A percentile compares a stretch with the other conserved stretches of the same genome.
Evolutionary conservation across 1,140 invertebrate genomes (phyloP).

Genomic region (Phenacoccus solenopsis): DNA sequence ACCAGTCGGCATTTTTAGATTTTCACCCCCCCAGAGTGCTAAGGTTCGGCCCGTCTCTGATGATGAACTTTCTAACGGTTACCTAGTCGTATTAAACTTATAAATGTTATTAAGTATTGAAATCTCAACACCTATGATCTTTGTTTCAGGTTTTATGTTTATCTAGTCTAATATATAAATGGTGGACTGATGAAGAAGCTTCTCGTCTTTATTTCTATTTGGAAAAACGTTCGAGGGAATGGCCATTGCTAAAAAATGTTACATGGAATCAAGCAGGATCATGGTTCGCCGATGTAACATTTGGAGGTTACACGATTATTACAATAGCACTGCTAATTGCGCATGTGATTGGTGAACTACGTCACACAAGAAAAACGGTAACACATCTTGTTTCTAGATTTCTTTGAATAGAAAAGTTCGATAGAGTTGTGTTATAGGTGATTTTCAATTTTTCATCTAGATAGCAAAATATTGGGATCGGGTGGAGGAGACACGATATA

Average conservation of each 20-base stretch:
- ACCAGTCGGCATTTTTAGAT: too few species aligned
- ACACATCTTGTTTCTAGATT: too few species aligned
- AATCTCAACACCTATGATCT: background rate
- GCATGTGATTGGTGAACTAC: constrained; percentile 48
- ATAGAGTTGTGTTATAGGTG: too few species aligned
- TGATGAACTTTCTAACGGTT: too few species aligned
- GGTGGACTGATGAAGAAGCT: constrained; percentile 56
- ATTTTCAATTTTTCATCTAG: too few species aligned
- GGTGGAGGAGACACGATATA: too few species aligned
- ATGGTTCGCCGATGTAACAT: constrained; percentile 45
- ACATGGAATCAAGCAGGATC: constrained; percentile 50
- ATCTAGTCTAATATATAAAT: constrained; percentile 49
- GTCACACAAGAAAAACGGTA: constrained; percentile 43
- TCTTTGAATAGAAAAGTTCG: too few species aligned
- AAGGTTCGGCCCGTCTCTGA: too few species aligned
- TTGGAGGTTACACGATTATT: constrained; percentile 53
- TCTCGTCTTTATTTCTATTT: constrained; percentile 47
- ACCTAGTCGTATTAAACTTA: too few species aligned
- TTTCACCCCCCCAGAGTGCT: too few species aligned
- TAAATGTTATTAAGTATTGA: too few species aligned
- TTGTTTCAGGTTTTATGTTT: constrained; percentile 47
- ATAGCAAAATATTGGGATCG: too few species aligned
- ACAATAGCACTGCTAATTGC: constrained; percentile 50
- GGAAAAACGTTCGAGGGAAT: constrained; percentile 55
- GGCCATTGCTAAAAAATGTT: constrained; percentile 56